Conservation (phyloP, 2,888 invertebrate genomes). For the Melieria crassipennis region DNA sequence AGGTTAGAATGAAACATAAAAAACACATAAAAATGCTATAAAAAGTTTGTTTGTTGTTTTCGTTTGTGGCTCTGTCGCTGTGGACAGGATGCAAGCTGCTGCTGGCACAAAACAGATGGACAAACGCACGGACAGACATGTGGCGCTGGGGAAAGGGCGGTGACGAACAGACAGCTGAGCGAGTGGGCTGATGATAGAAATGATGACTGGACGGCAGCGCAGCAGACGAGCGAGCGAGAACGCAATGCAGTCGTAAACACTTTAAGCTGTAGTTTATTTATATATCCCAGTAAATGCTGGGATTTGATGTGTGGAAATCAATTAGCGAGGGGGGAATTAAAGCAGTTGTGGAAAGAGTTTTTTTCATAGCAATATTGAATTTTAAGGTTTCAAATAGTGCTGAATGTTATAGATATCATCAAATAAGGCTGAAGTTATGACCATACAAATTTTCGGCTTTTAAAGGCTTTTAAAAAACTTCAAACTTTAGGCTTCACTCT, state of each 20-base stretch:
- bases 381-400: background rate
- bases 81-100: conserved; percentile 19
- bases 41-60: conserved; percentile 45
- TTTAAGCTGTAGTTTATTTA: conserved; percentile 61
- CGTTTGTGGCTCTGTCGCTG: background rate
- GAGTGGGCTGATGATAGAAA: background rate
- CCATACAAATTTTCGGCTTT: no score
- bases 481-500: no score
- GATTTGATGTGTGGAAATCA: no score
- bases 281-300: conserved; percentile 46
- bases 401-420: no score
- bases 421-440: no score
- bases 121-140: background rate
- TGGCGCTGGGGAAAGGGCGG: background rate
- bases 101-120: conserved; percentile 17
- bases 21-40: conserved; percentile 64
- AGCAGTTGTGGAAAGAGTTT: background rate
- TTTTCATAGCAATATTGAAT: background rate
- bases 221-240: background rate
- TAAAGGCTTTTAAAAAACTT: no score
- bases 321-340: background rate
- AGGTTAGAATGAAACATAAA: conserved; percentile 66
- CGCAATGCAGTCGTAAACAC: conserved; percentile 52
- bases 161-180: conserved; percentile 20
- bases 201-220: no score